phyloP scores from a whole-genome alignment of 2,888 invertebrate genomes.

The Chloroclystis v-ata region DNA sequence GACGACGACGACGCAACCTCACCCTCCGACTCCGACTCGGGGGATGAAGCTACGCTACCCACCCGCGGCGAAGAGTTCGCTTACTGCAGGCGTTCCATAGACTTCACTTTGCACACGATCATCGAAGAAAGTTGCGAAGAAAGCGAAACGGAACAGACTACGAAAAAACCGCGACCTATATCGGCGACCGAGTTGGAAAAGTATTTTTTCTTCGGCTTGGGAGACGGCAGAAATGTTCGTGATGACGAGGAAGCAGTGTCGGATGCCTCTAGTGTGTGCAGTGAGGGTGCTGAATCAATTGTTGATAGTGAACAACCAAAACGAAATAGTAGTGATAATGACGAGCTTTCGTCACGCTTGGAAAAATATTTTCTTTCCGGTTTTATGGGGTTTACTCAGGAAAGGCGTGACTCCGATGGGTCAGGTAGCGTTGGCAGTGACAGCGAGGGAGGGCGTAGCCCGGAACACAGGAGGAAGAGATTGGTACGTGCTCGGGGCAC shows the following conservation, averaged over 20 bases:
- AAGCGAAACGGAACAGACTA: slow-evolving; percentile 86
- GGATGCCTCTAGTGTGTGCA: slow-evolving; percentile 91
- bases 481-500: slow-evolving; percentile 89
- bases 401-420: slow-evolving; percentile 87
- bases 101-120: slow-evolving; percentile 94
- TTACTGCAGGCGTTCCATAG: slow-evolving; percentile 88
- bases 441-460: slow-evolving; percentile 92
- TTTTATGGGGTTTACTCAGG: slow-evolving; percentile 88
- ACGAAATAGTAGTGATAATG: slow-evolving; percentile 77
- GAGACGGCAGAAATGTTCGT: slow-evolving; percentile 81
- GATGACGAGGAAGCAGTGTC: slow-evolving; percentile 83
- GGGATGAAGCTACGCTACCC: slow-evolving; percentile 82
- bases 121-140: slow-evolving; percentile 97
- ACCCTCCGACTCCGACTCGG: slow-evolving; percentile 82
- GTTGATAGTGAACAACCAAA: slow-evolving; percentile 79
- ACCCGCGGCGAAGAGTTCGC: slow-evolving; percentile 89
- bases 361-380: slow-evolving; percentile 94
- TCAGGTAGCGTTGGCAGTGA: slow-evolving; percentile 94
- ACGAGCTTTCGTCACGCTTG: slow-evolving; percentile 87
- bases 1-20: slow-evolving; percentile 84
- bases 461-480: slow-evolving; percentile 89
- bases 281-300: slow-evolving; percentile 87
- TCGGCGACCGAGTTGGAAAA: slow-evolving; percentile 92
- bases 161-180: slow-evolving; percentile 81
- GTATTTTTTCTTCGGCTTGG: slow-evolving; percentile 92